Conservation (phyloP, 2,888 invertebrate genomes). For the Rhingia rostrata region DNA sequence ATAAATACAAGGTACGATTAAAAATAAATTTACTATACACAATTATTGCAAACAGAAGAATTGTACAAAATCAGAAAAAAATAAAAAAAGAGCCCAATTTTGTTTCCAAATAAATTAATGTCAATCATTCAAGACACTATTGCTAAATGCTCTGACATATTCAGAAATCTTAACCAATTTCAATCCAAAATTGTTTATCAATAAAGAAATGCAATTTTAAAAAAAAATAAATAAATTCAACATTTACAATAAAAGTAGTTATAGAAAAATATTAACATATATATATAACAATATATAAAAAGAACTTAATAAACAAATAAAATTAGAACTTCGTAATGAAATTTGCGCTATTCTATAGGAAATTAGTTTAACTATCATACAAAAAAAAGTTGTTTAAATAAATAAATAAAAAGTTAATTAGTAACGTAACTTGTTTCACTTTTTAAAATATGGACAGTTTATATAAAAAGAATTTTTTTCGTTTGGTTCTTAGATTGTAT, state of each 20-base stretch:
- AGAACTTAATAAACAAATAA: neutral
- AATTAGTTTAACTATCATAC: conserved; percentile 16
- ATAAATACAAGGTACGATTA: too few species aligned
- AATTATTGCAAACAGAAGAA: neutral
- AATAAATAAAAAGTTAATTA: conserved; percentile 13
- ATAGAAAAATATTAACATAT: neutral
- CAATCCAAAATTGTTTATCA: conserved; percentile 3
- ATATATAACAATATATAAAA: neutral
- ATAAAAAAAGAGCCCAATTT: neutral
- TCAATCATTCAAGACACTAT: neutral
- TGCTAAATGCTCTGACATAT: conserved; percentile 8
- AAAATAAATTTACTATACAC: neutral
- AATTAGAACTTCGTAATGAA: neutral
- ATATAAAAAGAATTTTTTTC: neutral
- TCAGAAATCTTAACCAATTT: neutral
- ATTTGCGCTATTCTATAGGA: conserved; percentile 16
- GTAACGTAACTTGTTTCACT: neutral
- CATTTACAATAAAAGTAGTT: neutral
- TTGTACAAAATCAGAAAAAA: too few species aligned
- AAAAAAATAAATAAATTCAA: neutral
- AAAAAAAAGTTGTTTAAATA: conserved; percentile 15
- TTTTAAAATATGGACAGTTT: neutral
- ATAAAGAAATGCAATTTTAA: neutral
- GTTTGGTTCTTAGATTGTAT: neutral
- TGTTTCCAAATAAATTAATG: neutral